Conservation (phyloP, 2,888 invertebrate species). For the Coenonympha glycerion region DNA sequence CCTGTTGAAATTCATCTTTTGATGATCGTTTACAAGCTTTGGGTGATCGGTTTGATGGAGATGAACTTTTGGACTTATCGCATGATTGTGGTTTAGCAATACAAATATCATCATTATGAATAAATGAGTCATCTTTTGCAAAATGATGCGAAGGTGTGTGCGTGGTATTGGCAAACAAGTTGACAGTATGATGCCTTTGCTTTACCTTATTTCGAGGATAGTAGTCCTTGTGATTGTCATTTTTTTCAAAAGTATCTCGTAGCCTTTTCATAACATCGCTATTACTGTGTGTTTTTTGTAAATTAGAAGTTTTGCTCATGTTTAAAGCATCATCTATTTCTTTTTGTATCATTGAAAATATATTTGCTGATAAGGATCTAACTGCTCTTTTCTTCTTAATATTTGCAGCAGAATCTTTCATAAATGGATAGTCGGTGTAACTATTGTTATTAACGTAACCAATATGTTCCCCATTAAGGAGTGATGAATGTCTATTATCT, state of each 20-base stretch:
- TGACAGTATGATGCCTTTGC: constrained; percentile 70
- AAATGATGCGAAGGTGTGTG: constrained; percentile 66
- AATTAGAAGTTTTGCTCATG: constrained; percentile 64
- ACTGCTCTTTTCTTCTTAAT: constrained; percentile 86
- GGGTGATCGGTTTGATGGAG: constrained; percentile 76
- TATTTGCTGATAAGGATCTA: constrained; percentile 88
- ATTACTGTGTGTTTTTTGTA: constrained; percentile 79
- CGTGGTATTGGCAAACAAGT: constrained; percentile 67
- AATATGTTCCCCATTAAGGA: constrained; percentile 65
- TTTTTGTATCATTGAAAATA: constrained; percentile 84
- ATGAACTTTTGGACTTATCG: constrained; percentile 73
- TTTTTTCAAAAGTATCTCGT: constrained; percentile 64
- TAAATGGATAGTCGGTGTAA: constrained; percentile 51
- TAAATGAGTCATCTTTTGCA: constrained; percentile 72
- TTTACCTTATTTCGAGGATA: constrained; percentile 72
- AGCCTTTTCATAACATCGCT: constrained; percentile 74
- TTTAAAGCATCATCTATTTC: constrained; percentile 77
- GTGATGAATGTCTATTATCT: constrained; percentile 79
- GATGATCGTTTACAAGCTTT: constrained; percentile 66
- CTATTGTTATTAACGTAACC: constrained; percentile 67
- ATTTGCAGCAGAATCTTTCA: constrained; percentile 58
- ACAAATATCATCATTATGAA: constrained; percentile 68
- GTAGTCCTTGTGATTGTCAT: constrained; percentile 58
- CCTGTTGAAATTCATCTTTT: constrained; percentile 79
- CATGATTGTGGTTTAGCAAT: constrained; percentile 69